These are phyloP conservation scores for Nemopilema nomurai DNA, from an alignment of 30 jellyfish, hydroid and myxozoan species.

Conservation along the genomic window DNA sequence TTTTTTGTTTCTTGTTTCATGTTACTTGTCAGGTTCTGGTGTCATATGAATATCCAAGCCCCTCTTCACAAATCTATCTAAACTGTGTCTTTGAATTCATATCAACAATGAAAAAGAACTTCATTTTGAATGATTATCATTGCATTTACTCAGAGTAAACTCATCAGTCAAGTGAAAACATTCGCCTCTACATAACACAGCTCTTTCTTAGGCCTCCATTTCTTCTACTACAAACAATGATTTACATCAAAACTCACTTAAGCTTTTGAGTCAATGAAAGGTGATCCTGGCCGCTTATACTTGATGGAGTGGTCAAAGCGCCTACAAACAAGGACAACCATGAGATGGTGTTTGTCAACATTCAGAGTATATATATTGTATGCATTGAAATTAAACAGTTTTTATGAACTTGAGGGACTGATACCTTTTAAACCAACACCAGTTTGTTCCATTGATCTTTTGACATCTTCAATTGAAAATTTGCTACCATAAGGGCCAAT, in stretches of 20 bases:
- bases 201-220: too few relatives aligned
- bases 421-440: conserved; percentile 89
- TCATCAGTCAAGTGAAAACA: too few relatives aligned
- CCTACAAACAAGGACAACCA: too few relatives aligned
- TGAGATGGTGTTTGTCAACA: neutral
- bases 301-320: conserved; percentile 91
- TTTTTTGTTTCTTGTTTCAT: too few relatives aligned
- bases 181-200: too few relatives aligned
- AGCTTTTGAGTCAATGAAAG: conserved; percentile 68
- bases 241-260: conserved; percentile 28
- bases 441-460: conserved; percentile 83
- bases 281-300: conserved; percentile 70
- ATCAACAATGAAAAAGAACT: too few relatives aligned
- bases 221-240: neutral
- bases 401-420: neutral
- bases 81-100: too few relatives aligned
- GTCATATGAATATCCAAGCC: too few relatives aligned
- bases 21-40: too few relatives aligned
- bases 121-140: too few relatives aligned
- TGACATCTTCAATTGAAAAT: conserved; percentile 75
- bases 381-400: neutral
- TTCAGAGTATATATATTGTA: neutral
- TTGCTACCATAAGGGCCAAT: conserved; percentile 94
- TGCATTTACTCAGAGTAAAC: too few relatives aligned
- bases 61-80: too few relatives aligned